These are phyloP conservation scores for Caenorhabditis wallacei DNA, from an alignment of 2,888 invertebrate species.

Conservation along the genomic window DNA sequence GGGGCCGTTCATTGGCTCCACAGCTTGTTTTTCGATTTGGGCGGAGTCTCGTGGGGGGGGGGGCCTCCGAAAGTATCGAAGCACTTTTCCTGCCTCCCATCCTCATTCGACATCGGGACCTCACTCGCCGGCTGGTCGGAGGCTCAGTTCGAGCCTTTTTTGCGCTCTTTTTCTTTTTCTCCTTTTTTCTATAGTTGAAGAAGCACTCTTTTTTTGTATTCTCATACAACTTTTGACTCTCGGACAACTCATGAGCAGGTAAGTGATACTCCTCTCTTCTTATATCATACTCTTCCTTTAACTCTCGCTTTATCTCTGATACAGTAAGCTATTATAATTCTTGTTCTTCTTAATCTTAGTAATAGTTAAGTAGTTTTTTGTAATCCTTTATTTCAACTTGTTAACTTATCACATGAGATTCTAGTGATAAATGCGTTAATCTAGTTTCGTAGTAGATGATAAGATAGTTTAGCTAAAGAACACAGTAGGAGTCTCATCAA, in stretches of 20 bases:
- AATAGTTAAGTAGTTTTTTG: too few species aligned
- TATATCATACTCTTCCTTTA: not conserved
- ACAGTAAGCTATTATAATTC: too few species aligned
- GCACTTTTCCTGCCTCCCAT: conserved; percentile 30
- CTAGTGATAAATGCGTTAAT: too few species aligned
- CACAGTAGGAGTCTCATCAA: too few species aligned
- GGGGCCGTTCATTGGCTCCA: conserved; percentile 17
- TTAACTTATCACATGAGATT: too few species aligned
- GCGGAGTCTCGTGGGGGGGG: conserved; percentile 41
- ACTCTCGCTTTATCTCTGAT: too few species aligned
- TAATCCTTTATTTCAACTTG: too few species aligned
- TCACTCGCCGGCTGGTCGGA: conserved; percentile 2
- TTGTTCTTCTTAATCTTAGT: too few species aligned
- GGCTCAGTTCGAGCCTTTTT: not conserved
- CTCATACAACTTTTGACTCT: not conserved
- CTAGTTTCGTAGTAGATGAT: too few species aligned
- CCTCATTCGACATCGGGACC: conserved; percentile 28
- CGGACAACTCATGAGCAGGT: not conserved
- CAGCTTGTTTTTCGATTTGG: conserved; percentile 4
- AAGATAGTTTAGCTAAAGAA: too few species aligned
- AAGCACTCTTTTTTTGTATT: not conserved
- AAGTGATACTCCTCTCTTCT: not conserved
- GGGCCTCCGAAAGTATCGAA: conserved; percentile 19
- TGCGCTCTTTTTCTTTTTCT: not conserved
- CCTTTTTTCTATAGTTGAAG: not conserved